Percentiles rank a stretch among this genome's conserved stretches.
phyloP scores from a whole-genome alignment of 2,888 invertebrate genomes.

The Xestia sexstrigata region DNA sequence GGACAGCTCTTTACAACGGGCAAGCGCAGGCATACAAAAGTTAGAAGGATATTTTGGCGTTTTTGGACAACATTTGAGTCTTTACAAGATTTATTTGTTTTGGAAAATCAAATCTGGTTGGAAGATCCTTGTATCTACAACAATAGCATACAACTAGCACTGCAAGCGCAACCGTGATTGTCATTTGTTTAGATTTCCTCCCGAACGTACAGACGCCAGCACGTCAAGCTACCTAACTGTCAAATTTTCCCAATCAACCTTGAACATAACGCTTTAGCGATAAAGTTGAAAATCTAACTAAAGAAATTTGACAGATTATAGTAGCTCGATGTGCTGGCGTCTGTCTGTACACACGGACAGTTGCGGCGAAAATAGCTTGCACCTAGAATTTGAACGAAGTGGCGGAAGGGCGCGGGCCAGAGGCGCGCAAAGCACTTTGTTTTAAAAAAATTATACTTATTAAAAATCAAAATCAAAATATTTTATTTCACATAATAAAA shows the following conservation, averaged over 20 bases:
- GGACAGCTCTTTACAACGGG: background rate
- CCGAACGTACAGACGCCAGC: no score
- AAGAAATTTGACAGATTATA: no score
- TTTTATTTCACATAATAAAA: no score
- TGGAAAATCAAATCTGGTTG: background rate
- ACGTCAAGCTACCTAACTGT: no score
- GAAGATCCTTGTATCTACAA: background rate
- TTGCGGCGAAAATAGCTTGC: background rate
- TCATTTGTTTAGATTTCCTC: conserved; percentile 4
- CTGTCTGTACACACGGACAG: no score
- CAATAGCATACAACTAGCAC: no score
- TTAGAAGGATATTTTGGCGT: background rate
- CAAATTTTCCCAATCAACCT: no score
- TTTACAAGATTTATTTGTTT: background rate
- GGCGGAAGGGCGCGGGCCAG: background rate
- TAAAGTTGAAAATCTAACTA: no score
- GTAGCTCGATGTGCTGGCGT: no score
- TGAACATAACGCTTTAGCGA: no score
- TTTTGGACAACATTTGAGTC: background rate
- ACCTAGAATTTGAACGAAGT: background rate
- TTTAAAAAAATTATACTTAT: background rate
- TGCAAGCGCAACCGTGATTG: background rate
- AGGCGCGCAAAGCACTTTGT: background rate
- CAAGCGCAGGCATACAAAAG: accelerated
- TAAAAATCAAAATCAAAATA: no score